These are phyloP conservation scores for Aythya baeri DNA, from an alignment of 2,113 vertebrate genomes.

Conservation along the genomic window DNA sequence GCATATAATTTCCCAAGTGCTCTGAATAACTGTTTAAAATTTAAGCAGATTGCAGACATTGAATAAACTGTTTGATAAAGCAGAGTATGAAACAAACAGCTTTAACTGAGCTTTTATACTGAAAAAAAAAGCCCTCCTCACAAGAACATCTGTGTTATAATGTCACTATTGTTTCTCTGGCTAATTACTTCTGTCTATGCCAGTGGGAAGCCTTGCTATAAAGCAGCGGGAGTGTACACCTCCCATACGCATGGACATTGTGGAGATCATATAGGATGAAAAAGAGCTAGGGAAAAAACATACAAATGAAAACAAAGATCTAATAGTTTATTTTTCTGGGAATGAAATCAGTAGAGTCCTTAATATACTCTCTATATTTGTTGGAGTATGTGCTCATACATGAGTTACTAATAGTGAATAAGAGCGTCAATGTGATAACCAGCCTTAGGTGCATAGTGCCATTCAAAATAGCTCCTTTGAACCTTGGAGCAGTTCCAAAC, in stretches of 20 bases:
- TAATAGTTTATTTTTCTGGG: conserved; percentile 55
- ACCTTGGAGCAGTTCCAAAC: background rate
- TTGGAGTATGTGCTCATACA: background rate
- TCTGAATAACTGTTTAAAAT: conserved; percentile 13
- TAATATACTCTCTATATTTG: background rate
- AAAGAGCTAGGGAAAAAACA: background rate
- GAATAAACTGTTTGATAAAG: background rate
- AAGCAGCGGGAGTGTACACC: conserved; percentile 33
- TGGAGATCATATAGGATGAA: background rate
- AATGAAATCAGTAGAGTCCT: background rate
- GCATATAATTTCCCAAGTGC: background rate
- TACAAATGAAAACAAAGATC: conserved; percentile 22
- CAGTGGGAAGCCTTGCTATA: conserved; percentile 24
- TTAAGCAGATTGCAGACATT: background rate
- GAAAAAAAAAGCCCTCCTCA: background rate
- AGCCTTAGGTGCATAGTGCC: background rate
- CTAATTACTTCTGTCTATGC: conserved; percentile 50
- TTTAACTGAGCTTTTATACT: background rate
- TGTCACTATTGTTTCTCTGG: conserved; percentile 41
- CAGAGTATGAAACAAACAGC: background rate
- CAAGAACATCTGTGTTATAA: background rate
- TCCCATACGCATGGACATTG: background rate
- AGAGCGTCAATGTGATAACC: conserved; percentile 39
- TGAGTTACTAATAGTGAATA: background rate
- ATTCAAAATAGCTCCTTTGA: background rate